A percentile compares a stretch with the other conserved stretches of the same genome.
phyloP scores from a whole-genome alignment of 1,140 invertebrate species.

The Drosophila murphyi region DNA sequence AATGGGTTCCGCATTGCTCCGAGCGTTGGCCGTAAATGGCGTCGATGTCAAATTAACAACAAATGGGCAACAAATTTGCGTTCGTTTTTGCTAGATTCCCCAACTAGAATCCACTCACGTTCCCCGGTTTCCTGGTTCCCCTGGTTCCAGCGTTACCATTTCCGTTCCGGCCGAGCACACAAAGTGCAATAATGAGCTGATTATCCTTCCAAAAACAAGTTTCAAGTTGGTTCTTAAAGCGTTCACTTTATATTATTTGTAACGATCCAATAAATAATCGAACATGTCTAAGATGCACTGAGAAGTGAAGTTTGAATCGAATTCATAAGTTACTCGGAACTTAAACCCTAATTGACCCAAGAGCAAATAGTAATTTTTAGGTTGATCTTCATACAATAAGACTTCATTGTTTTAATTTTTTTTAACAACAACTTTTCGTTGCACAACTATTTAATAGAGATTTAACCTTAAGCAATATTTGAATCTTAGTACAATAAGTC shows the following conservation, averaged over 20 bases:
- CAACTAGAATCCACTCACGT: not conserved
- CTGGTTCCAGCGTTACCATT: too few species aligned
- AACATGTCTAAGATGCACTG: too few species aligned
- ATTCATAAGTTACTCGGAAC: too few species aligned
- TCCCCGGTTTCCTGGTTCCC: not conserved
- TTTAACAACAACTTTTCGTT: too few species aligned
- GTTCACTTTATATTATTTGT: not conserved
- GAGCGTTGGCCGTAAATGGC: slow-evolving; percentile 23
- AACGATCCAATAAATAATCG: not conserved
- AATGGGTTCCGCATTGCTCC: slow-evolving; percentile 28
- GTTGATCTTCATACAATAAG: too few species aligned
- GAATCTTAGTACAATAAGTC: too few species aligned
- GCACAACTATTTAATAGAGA: too few species aligned
- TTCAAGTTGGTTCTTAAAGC: not conserved
- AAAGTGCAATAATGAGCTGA: slow-evolving; percentile 39
- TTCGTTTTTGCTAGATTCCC: slow-evolving; percentile 11
- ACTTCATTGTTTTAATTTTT: too few species aligned
- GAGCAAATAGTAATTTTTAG: too few species aligned
- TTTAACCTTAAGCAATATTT: too few species aligned
- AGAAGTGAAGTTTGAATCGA: too few species aligned
- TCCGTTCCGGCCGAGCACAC: slow-evolving; percentile 47
- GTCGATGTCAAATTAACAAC: slow-evolving; percentile 48
- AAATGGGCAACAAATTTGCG: slow-evolving; percentile 11
- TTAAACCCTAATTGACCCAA: too few species aligned
- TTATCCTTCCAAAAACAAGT: not conserved